A percentile compares a stretch with the other conserved stretches of the same genome.
These are phyloP conservation scores for Eueremaeus valkanovi DNA, from an alignment of 2,888 invertebrate species.

Conservation along the genomic window DNA sequence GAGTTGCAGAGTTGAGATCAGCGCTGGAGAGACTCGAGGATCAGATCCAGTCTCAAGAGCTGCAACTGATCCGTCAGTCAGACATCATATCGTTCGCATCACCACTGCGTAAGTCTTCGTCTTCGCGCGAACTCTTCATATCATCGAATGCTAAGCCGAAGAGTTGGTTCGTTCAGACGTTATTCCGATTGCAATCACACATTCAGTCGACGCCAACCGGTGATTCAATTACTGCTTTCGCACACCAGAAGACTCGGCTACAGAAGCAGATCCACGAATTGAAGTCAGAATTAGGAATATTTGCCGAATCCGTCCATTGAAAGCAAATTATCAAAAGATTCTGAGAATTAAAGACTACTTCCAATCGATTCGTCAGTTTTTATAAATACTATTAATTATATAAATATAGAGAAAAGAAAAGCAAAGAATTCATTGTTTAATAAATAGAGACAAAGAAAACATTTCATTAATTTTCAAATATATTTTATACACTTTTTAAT, in stretches of 20 bases:
- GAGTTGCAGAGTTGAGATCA: neutral
- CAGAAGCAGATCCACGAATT: conserved; percentile 32
- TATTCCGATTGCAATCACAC: conserved; percentile 31
- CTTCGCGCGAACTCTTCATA: conserved; percentile 19
- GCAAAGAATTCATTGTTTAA: neutral
- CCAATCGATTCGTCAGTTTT: neutral
- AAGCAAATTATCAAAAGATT: neutral
- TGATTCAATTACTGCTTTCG: conserved; percentile 9
- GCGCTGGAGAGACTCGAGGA: conserved; percentile 34
- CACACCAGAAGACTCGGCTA: neutral
- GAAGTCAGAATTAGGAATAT: conserved; percentile 25
- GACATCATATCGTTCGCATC: conserved; percentile 17
- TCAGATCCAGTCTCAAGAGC: conserved; percentile 33
- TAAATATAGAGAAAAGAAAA: neutral
- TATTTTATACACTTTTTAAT: conserved; percentile 17
- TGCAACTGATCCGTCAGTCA: conserved; percentile 27
- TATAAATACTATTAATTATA: neutral
- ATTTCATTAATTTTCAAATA: conserved; percentile 26
- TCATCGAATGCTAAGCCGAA: conserved; percentile 22
- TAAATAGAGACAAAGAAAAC: neutral
- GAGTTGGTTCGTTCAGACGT: conserved; percentile 38
- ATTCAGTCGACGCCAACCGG: conserved; percentile 16
- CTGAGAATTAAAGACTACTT: neutral
- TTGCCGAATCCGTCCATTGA: conserved; percentile 35
- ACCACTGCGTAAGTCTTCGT: conserved; percentile 24